Base-by-base conservation (phyloP, 2,113 vertebrate species). In the Delphinapterus leucas region DNA sequence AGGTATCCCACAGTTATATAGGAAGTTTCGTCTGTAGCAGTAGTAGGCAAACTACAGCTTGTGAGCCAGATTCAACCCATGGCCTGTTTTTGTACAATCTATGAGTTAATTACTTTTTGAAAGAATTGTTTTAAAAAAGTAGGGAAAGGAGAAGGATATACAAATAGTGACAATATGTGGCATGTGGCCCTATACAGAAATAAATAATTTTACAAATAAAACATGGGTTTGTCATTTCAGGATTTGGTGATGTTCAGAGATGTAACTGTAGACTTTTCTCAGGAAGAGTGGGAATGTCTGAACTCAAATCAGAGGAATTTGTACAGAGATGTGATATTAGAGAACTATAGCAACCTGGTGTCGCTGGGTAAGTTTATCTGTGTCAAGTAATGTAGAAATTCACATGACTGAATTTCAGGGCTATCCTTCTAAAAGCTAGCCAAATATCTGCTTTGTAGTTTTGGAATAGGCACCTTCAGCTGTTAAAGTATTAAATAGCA, bases 241-340 rank as follows among this genome's bases (percentile, higher is more conserved):
- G 85, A 90, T 94, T 83, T 97, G 88, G 97, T 98, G 80, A 87
- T 97, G 96, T 98, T 98, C 93, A 84, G 95, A 97, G 97, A 98
- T 88, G 97, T 98, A 70, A 74, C 93, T 81, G 60, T 98, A 79
- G 87, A 97, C 84, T 98, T 98, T 81, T 97, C 97, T 94, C 96
- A 97, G 80, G 97, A 98, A 90, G 97, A 98, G 21, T 98, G 97
- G 97, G 96, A 97, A 80, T 97, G 95, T 71, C 92, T 98, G 81
- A 90, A 95, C 74, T 70, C 96, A 2, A 38, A 94, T 70, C 96
- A 98, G 88, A 97, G 93, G 77, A 90, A 94, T 91, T 90, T 98
- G 61, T 98, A 98, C 91, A 97, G 68, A 91, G 97, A 97, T 68
- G 97, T 98, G 76, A 96, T 97, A 85, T 58, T 98, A 71, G 97